Evolutionary conservation across 2,797 vertebrate species (phyloP).

Genomic region (Rhinella marina): DNA sequence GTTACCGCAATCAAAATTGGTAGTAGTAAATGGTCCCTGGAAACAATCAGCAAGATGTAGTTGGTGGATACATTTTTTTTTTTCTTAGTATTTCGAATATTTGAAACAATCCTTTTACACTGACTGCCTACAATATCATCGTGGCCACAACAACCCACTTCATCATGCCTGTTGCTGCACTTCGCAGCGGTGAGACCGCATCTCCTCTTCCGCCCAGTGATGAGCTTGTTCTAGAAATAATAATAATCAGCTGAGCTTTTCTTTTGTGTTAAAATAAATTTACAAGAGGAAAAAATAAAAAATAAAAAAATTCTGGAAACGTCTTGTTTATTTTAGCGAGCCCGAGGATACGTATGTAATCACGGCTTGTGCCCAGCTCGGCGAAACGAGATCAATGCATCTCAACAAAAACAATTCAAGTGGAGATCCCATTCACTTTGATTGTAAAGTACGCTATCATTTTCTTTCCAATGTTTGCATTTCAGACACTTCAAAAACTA

Average conservation of each 20-base stretch:
- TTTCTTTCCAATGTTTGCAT: conserved; percentile 47
- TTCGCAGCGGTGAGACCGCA: background rate
- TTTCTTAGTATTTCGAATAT: too few species aligned
- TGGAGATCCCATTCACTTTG: conserved; percentile 37
- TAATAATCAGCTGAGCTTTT: background rate
- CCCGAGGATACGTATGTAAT: conserved; percentile 48
- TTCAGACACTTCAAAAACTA: conserved; percentile 56
- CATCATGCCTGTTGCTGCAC: background rate
- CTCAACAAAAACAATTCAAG: conserved; percentile 39
- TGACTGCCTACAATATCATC: too few species aligned
- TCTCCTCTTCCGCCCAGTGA: background rate
- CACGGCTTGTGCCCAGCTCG: conserved; percentile 25
- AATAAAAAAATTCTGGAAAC: background rate
- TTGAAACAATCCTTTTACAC: too few species aligned
- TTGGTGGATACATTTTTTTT: too few species aligned
- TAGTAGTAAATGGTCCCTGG: too few species aligned
- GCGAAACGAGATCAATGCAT: conserved; percentile 41
- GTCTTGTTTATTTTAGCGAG: conserved; percentile 21
- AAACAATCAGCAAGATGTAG: too few species aligned
- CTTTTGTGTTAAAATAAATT: background rate
- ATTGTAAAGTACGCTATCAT: conserved; percentile 32
- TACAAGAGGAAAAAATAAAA: background rate
- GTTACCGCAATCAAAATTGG: too few species aligned
- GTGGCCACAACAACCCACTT: background rate
- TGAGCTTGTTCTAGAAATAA: background rate